Conservation (phyloP, 2,888 invertebrate genomes). For the Pomacea canaliculata region DNA sequence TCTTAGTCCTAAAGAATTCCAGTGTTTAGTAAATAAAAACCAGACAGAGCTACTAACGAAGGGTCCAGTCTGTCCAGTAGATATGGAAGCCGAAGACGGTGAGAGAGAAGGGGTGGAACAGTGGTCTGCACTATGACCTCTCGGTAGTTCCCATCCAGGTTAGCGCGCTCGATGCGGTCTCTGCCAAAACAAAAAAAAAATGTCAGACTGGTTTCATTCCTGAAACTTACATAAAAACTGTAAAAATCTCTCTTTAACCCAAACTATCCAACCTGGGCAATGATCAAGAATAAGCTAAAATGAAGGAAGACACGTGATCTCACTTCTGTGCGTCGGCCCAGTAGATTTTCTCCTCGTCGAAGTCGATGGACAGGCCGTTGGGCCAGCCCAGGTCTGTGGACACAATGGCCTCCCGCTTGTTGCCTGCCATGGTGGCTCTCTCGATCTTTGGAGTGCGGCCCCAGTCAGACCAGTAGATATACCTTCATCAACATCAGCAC, state of each 20-base stretch:
- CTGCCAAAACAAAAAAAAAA: conserved; percentile 42
- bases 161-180: conserved; percentile 93
- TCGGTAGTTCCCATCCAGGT: conserved; percentile 87
- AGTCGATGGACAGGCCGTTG: conserved; percentile 94
- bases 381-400: conserved; percentile 93
- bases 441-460: conserved; percentile 88
- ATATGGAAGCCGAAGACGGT: conserved; percentile 91
- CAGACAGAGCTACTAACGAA: conserved; percentile 72
- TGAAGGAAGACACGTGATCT: conserved; percentile 25
- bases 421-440: conserved; percentile 96
- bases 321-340: conserved; percentile 95
- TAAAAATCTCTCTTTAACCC: neutral
- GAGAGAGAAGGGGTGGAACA: conserved; percentile 95
- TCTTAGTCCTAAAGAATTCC: too few species aligned
- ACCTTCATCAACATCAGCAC: conserved; percentile 67
- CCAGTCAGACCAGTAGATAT: conserved; percentile 96
- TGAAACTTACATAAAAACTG: neutral
- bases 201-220: neutral
- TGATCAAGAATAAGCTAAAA: too few species aligned
- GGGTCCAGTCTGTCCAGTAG: conserved; percentile 95
- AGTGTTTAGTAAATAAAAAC: too few species aligned
- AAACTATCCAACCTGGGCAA: too few species aligned
- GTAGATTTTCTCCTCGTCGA: conserved; percentile 85
- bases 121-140: conserved; percentile 81
- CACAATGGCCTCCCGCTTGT: conserved; percentile 87